phyloP scores from a whole-genome alignment of 2,888 invertebrate genomes.

The Dryobotodes eremita region DNA sequence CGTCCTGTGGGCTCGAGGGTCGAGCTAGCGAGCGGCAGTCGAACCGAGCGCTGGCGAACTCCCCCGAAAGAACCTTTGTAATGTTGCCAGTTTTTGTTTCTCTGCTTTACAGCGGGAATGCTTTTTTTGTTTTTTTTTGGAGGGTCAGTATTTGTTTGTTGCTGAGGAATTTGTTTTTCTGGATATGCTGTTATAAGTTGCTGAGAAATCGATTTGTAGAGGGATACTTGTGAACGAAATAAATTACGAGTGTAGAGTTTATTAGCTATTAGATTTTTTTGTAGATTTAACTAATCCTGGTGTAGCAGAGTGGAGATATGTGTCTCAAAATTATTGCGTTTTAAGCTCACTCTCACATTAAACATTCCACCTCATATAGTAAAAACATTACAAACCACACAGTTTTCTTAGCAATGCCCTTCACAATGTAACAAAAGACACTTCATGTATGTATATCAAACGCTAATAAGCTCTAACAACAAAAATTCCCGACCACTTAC shows the following conservation, averaged over 20 bases:
- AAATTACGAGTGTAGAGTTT: no score
- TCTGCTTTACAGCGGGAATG: constrained; percentile 15
- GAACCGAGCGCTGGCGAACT: constrained; percentile 68
- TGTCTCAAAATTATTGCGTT: neutral
- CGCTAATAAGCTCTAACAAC: constrained; percentile 35
- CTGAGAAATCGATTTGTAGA: neutral
- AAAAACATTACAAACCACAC: neutral
- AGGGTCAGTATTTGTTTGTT: neutral
- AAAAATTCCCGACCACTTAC: constrained; percentile 39
- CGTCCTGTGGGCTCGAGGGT: constrained; percentile 50
- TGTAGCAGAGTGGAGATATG: neutral
- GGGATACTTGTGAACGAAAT: neutral
- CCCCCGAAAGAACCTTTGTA: constrained; percentile 57
- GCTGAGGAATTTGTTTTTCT: neutral
- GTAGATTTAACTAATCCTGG: no score
- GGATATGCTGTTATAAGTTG: neutral
- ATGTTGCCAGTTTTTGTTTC: constrained; percentile 55
- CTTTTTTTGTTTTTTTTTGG: neutral
- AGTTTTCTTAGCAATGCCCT: neutral
- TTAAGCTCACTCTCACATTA: neutral
- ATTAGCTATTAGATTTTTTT: neutral
- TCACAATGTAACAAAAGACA: neutral
- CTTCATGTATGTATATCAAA: neutral
- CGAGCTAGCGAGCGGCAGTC: constrained; percentile 53
- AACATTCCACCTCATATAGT: neutral